Base-by-base conservation (phyloP, 2,888 invertebrate genomes). In the Drosophila subsilvestris region DNA sequence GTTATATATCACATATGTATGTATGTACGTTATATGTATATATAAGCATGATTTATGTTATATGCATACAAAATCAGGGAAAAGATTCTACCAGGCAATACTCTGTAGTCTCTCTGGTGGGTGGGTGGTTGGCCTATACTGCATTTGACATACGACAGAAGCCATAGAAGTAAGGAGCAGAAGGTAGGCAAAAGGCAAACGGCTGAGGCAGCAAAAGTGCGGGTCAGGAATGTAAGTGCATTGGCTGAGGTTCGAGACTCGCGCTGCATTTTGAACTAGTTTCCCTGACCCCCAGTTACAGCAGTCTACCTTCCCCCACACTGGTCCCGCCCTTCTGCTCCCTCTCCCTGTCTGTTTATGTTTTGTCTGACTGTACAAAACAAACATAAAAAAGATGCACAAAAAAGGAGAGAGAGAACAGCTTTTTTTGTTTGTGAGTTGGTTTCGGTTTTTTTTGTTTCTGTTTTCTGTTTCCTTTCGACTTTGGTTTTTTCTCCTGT, bases 381-480 rank as follows among this genome's bases (percentile, higher is more conserved):
- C 9, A 58, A 49, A 27, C 63, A 25, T n/a, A 44, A 54, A 54
- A 8, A 43, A 9, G 9, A 37, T 27, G 25, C 32, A n/a, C 14
- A 48, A 58, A 45, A 37, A 25, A 32, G n/a, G 9, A 7, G 22
- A 27, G 29, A 8, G 6, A 18, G 17, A 29, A 14, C 14, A 59
- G 32, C 45, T 67, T 63, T 72, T 29, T 32, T 48, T 53, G 65
- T 53, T 63, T 43, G 54, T 65, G 49, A 65, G 63, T 32, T 63
- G 50, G 55, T 74, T 53, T 29, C 25, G 22, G 56, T 29, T 55
- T 78, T 29, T 29, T 67, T 74, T 63, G 56, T 47, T 56, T 65
- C 74, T 72, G 43, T 59, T 42, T 29, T 37, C 73, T 69, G 48
- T 60, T 57, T 56, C 57, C 53, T 71, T 65, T 74, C 51, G 75